Evolutionary conservation across 1,140 invertebrate genomes (phyloP).

Genomic region (Cotesia vestalis): DNA sequence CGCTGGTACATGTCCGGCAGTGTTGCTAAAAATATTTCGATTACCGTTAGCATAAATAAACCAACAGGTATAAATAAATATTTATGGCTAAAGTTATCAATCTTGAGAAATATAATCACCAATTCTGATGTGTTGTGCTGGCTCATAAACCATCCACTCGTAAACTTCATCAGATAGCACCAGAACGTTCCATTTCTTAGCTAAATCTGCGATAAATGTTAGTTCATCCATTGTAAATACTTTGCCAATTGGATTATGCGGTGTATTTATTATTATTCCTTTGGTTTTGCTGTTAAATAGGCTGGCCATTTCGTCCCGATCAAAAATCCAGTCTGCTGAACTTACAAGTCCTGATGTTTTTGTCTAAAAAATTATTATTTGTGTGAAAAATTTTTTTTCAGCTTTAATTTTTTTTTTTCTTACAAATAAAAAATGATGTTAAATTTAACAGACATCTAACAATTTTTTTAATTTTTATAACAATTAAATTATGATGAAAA

Average conservation of each 20-base stretch:
- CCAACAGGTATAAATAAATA: too few species aligned
- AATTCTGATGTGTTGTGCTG: conserved; percentile 88
- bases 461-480: too few species aligned
- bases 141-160: conserved; percentile 94
- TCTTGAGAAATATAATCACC: conserved; percentile 66
- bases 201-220: conserved; percentile 84
- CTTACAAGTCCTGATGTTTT: conserved; percentile 60
- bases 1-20: conserved; percentile 97
- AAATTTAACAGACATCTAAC: too few species aligned
- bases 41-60: conserved; percentile 1
- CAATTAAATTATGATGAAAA: too few species aligned
- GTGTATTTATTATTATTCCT: conserved; percentile 94
- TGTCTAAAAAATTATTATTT: conserved; percentile 51
- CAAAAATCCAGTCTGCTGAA: conserved; percentile 90
- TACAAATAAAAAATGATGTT: too few species aligned
- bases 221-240: conserved; percentile 80
- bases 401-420: too few species aligned
- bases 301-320: conserved; percentile 81
- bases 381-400: background rate
- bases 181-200: conserved; percentile 91
- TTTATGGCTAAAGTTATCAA: background rate
- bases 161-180: conserved; percentile 98
- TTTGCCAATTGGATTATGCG: conserved; percentile 95
- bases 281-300: conserved; percentile 94
- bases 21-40: conserved; percentile 72